Evolutionary conservation across 1,140 invertebrate genomes (phyloP).

Genomic region (Lepidurus packardi): DNA sequence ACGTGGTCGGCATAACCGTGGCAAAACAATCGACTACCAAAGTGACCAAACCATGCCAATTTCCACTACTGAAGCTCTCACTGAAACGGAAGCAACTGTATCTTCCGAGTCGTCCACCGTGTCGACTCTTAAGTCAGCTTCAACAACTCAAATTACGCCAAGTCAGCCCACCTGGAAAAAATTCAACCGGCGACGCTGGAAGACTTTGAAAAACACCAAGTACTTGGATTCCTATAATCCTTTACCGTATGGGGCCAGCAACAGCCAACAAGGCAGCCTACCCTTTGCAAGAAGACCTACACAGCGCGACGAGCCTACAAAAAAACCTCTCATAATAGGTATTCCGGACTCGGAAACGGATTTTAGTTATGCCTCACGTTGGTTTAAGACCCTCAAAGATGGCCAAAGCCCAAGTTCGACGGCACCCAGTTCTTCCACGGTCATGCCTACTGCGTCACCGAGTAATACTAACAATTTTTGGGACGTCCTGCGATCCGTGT

Average conservation of each 20-base stretch:
- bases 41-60: not conserved
- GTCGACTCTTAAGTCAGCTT: not conserved
- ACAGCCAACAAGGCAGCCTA: not conserved
- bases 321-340: constrained; percentile 9
- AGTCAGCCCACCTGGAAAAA: not conserved
- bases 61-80: not conserved
- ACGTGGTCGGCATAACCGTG: constrained; percentile 13
- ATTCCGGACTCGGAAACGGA: constrained; percentile 3
- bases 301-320: not conserved
- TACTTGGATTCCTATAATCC: not conserved
- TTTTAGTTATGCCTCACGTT: not conserved
- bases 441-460: not conserved
- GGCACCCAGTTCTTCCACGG: not conserved
- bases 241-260: not conserved
- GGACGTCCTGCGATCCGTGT: not conserved
- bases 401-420: not conserved
- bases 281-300: constrained; percentile 21
- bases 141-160: not conserved
- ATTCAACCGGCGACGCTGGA: not conserved
- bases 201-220: not conserved
- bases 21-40: not conserved
- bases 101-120: not conserved
- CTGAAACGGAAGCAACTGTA: not conserved
- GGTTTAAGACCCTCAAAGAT: constrained; percentile 3
- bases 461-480: not conserved